Conservation (phyloP, 2,113 vertebrate genomes). For the Cricetomys ansorgei region DNA sequence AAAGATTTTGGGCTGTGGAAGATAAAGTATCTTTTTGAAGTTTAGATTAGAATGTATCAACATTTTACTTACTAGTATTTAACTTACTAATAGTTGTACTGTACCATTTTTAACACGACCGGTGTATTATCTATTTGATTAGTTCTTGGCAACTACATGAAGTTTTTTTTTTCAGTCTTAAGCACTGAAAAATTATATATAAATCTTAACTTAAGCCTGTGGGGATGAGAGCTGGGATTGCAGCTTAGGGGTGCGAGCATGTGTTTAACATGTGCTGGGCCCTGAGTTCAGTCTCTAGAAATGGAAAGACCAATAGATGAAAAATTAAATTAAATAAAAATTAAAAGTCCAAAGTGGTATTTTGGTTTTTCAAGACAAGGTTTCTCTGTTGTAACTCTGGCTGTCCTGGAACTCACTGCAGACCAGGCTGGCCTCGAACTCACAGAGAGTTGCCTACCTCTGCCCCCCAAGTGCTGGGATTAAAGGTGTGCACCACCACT, state of each 20-base stretch:
- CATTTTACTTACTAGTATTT: not conserved
- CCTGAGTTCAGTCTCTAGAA: not conserved
- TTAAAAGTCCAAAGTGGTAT: not conserved
- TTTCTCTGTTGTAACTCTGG: no score
- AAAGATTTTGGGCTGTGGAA: not conserved
- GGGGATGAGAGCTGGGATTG: not conserved
- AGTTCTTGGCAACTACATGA: not conserved
- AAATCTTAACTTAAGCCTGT: not conserved
- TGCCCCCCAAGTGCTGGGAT: no score
- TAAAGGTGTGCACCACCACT: no score
- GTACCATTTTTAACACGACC: not conserved
- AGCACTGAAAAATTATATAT: not conserved
- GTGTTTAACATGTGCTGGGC: not conserved
- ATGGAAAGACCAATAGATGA: no score
- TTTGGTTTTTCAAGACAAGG: constrained; percentile 43
- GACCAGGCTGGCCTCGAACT: no score
- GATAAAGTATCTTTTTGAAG: not conserved
- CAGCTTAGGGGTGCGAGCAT: not conserved
- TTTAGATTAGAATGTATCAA: not conserved
- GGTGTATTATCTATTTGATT: constrained; percentile 42
- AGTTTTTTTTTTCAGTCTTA: not conserved
- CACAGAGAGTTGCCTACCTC: no score
- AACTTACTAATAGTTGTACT: not conserved
- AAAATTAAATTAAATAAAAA: not conserved
- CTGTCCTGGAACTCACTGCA: no score